Base-by-base conservation (phyloP, 1,140 invertebrate genomes). In the Orchesella cincta region DNA sequence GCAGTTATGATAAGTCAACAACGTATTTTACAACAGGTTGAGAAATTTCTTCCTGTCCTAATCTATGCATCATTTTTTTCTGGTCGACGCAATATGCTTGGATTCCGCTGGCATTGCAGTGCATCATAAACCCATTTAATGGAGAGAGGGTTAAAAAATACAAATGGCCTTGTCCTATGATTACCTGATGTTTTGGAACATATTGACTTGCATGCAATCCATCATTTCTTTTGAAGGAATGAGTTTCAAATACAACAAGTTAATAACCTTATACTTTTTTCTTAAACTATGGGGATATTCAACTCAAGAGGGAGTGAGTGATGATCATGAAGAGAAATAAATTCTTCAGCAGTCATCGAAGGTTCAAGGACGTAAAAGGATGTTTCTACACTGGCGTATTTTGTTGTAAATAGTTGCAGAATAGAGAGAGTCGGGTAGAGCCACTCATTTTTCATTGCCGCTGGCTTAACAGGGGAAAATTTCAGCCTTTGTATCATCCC, bases 41-140 rank as follows among this genome's bases (percentile, higher is more conserved):
- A 57, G 52, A 57, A 57, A 57, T 57, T 57, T 57, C 52, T 57
- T 57, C 52, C 52, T 57, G 52, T 57, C 52, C 23, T 57, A 57
- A 12, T 46, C 39, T 46, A 46, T 46, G 39, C 39, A 46, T 46
- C 8, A 46, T 46, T 46, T 46, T 20, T 46, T 46, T 46, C 39
- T 20, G n/a, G n/a, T n/a, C n/a, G n/a, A 46, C 39, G 39, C 39
- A 46, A 46, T 46, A 46, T 12, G 39, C 39, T 8, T 46, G 39
- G 20, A 46, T 46, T 46, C 8, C 20, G 20, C 8, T 46, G 20
- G 8, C 20, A 12, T 46, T 46, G 39, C 8, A 12, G 39, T 46
- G 39, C 39, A 46, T 20, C 39, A 46, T 46, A 46, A 46, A 46
- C 20, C 39, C 39, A 12, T 12, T 20, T 46, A 46, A 46, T 46